Conservation (phyloP, 2,888 invertebrate genomes). For the Pecten maximus region DNA sequence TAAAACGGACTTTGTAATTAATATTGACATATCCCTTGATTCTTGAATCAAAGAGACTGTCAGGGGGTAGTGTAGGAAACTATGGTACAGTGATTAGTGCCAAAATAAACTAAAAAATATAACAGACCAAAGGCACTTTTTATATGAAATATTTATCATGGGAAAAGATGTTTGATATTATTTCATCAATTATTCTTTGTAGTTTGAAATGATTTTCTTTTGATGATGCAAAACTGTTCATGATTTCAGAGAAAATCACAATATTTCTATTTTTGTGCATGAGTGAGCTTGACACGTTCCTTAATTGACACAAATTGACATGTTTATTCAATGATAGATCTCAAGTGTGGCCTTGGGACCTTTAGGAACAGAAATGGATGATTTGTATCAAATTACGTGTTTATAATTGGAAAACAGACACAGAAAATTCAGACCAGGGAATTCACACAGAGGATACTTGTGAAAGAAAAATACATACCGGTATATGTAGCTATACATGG, state of each 20-base stretch:
- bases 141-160: not conserved
- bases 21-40: not conserved
- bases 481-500: no score
- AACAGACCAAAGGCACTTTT: not conserved
- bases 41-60: not conserved
- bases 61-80: no score
- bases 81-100: no score
- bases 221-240: not conserved
- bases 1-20: no score
- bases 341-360: not conserved
- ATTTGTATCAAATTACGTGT: slow-evolving; percentile 30
- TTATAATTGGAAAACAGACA: not conserved
- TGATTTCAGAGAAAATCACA: not conserved
- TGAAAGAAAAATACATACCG: not conserved
- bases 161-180: no score
- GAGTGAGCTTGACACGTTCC: not conserved
- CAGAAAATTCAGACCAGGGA: not conserved
- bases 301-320: not conserved
- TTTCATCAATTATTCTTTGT: no score
- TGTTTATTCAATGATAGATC: not conserved
- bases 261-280: not conserved
- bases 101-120: not conserved
- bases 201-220: no score
- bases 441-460: no score
- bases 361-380: not conserved